phyloP scores from a whole-genome alignment of 2,113 vertebrate species.

The Rutilus rutilus region DNA sequence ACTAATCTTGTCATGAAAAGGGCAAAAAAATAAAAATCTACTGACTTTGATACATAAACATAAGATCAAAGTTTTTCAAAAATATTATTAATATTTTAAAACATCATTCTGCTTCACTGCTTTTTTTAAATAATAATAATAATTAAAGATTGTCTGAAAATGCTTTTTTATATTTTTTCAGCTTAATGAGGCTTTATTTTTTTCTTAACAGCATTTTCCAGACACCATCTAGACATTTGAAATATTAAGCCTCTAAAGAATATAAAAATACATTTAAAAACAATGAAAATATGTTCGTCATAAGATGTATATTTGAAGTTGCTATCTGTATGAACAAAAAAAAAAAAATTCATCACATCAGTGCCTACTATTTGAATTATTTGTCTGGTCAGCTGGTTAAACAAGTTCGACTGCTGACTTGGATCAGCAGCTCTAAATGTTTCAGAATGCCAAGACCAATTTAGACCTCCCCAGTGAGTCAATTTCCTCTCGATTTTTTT shows the following conservation, averaged over 20 bases:
- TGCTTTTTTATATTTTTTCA: neutral
- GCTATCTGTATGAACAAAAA: neutral
- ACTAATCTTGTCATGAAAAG: neutral
- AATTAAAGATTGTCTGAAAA: neutral
- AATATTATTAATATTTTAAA: neutral
- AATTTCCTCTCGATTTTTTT: constrained; percentile 16
- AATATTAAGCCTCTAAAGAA: neutral
- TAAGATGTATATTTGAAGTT: neutral
- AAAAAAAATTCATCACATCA: neutral
- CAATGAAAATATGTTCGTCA: neutral
- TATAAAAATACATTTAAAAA: neutral
- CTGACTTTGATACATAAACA: neutral
- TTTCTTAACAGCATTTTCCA: neutral
- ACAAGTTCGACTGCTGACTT: neutral
- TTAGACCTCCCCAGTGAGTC: constrained; percentile 20
- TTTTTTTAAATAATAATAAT: neutral
- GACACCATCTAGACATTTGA: neutral
- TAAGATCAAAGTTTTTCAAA: neutral
- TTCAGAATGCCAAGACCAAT: constrained; percentile 46
- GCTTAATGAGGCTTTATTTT: neutral
- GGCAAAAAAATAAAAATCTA: neutral
- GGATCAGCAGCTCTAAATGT: constrained; percentile 2
- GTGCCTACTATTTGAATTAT: neutral
- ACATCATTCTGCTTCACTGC: neutral
- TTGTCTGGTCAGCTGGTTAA: constrained; percentile 1